Evolutionary conservation across 1,140 invertebrate genomes (phyloP).

Genomic region (Antheraea pernyi): DNA sequence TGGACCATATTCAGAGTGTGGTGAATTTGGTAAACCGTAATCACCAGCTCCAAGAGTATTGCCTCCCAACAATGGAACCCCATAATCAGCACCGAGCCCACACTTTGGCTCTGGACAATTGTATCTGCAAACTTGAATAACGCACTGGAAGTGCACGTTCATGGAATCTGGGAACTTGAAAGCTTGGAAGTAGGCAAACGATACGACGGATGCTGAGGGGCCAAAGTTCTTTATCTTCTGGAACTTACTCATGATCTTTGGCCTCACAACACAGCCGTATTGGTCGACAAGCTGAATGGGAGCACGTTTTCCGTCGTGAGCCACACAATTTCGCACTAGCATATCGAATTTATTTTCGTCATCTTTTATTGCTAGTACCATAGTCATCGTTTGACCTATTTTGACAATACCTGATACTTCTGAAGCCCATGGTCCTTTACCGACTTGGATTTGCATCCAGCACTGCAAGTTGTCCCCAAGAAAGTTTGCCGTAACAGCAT

Average conservation of each 20-base stretch:
- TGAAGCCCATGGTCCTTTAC: conserved; percentile 96
- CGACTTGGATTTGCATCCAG: conserved; percentile 98
- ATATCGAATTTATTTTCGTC: conserved; percentile 98
- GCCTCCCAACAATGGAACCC: conserved; percentile 82
- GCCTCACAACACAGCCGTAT: conserved; percentile 93
- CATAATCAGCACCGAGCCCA: conserved; percentile 85
- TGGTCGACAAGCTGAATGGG: conserved; percentile 96
- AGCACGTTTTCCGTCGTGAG: conserved; percentile 94
- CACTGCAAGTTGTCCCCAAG: conserved; percentile 96
- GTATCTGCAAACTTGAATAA: conserved; percentile 96
- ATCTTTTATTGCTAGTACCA: conserved; percentile 96
- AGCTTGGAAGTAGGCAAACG: conserved; percentile 97
- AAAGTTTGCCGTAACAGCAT: conserved; percentile 96
- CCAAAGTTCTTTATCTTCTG: conserved; percentile 98
- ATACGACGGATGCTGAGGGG: conserved; percentile 94
- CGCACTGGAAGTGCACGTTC: conserved; percentile 98
- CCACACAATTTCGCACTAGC: conserved; percentile 95
- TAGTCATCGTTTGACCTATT: conserved; percentile 97
- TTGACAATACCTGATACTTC: conserved; percentile 97
- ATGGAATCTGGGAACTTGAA: conserved; percentile 98
- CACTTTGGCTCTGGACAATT: conserved; percentile 96
- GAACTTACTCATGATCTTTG: conserved; percentile 97
- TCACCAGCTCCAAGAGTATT: conserved; percentile 81
- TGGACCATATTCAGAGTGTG: conserved; percentile 85
- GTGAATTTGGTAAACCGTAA: conserved; percentile 84